These are phyloP conservation scores for Rosalia funebris DNA, from an alignment of 2,888 invertebrate genomes.

Conservation along the genomic window DNA sequence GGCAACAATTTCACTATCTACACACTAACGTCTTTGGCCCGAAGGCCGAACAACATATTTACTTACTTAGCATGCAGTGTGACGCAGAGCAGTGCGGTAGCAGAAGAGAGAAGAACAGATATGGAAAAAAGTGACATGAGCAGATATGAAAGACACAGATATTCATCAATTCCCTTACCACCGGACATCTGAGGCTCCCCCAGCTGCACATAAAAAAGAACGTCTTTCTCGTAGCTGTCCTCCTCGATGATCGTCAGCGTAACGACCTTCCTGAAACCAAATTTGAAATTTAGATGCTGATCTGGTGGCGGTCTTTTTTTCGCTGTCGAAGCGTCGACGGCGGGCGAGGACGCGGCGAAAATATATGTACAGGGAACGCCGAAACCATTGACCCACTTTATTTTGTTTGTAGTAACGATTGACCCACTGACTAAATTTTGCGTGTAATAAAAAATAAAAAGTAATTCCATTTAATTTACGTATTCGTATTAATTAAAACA, in stretches of 20 bases:
- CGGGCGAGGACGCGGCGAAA: not conserved
- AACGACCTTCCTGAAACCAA: slow-evolving; percentile 85
- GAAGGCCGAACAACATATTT: slow-evolving; percentile 41
- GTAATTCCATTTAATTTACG: too few relatives aligned
- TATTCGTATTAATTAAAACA: too few relatives aligned
- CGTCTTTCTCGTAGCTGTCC: slow-evolving; percentile 97
- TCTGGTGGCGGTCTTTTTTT: not conserved
- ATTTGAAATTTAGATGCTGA: slow-evolving; percentile 14
- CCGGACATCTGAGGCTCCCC: slow-evolving; percentile 88
- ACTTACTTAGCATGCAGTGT: slow-evolving; percentile 64
- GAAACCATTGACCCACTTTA: too few relatives aligned
- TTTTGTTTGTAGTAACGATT: too few relatives aligned
- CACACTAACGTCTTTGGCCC: not conserved
- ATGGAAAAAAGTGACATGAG: slow-evolving; percentile 50
- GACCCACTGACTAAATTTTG: too few relatives aligned
- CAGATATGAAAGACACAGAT: slow-evolving; percentile 44
- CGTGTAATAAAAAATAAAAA: too few relatives aligned
- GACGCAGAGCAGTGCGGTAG: slow-evolving; percentile 54
- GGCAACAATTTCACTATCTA: too few relatives aligned
- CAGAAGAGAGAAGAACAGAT: slow-evolving; percentile 53
- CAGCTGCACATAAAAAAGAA: slow-evolving; percentile 90
- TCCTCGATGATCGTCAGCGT: slow-evolving; percentile 91
- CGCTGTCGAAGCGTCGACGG: not conserved
- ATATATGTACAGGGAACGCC: too few relatives aligned
- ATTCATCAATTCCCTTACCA: slow-evolving; percentile 71